Percentiles rank a stretch among this genome's conserved stretches.
phyloP scores from a whole-genome alignment of 2,888 invertebrate species.

The Synanthedon myopaeformis region DNA sequence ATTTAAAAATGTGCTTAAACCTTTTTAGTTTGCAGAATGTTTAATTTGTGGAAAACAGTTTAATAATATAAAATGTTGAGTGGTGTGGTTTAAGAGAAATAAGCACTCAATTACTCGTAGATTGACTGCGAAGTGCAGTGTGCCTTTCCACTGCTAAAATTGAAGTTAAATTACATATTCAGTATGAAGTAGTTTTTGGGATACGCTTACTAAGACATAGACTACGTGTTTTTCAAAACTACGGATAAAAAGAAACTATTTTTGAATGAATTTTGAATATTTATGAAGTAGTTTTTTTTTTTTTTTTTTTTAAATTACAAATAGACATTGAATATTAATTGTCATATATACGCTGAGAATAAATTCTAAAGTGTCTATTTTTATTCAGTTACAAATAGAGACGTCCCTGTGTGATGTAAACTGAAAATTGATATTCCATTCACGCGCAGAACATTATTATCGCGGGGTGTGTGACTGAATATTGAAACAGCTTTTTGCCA shows the following conservation, averaged over 20 bases:
- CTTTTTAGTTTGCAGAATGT: too few relatives aligned
- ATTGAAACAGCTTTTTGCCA: not conserved
- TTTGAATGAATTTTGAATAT: not conserved
- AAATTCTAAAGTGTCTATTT: not conserved
- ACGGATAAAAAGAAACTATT: not conserved
- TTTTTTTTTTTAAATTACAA: not conserved
- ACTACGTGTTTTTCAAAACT: too few relatives aligned
- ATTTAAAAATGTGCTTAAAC: too few relatives aligned
- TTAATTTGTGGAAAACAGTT: too few relatives aligned
- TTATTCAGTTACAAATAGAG: not conserved
- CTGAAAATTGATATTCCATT: not conserved
- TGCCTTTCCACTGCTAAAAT: too few relatives aligned
- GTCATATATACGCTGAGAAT: not conserved
- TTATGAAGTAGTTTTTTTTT: not conserved
- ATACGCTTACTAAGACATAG: too few relatives aligned
- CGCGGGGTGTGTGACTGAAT: not conserved
- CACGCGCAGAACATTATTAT: not conserved
- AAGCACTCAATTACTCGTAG: too few relatives aligned
- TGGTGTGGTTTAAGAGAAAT: too few relatives aligned
- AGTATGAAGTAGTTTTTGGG: too few relatives aligned
- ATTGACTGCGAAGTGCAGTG: too few relatives aligned
- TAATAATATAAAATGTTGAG: too few relatives aligned
- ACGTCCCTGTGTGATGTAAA: not conserved
- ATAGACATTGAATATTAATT: not conserved
- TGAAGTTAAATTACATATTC: too few relatives aligned